Conservation (phyloP, 2,888 invertebrate species). For the Netelia inedita region DNA sequence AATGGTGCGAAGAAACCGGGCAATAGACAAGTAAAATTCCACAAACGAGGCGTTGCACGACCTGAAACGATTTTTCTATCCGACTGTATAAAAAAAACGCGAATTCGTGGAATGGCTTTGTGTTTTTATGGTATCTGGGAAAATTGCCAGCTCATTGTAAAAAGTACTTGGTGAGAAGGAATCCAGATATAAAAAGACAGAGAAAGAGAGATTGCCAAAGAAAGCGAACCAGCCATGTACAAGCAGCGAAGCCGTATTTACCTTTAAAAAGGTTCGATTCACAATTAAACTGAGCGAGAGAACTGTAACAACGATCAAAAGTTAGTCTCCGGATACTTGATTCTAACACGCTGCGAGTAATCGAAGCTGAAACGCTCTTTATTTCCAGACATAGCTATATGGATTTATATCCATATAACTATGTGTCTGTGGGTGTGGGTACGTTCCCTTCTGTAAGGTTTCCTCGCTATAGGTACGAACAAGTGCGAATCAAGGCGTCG, state of each 20-base stretch:
- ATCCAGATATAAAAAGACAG: no score
- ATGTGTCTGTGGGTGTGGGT: not conserved
- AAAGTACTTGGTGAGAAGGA: no score
- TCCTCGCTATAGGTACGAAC: constrained; percentile 17
- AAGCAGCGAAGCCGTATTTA: constrained; percentile 21
- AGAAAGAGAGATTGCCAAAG: not conserved
- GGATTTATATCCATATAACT: constrained; percentile 1
- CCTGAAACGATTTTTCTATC: no score
- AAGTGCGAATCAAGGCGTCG: constrained; percentile 45
- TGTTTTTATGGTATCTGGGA: no score
- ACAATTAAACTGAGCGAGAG: constrained; percentile 33
- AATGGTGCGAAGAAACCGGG: no score
- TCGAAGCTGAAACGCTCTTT: constrained; percentile 40
- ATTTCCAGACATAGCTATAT: constrained; percentile 18
- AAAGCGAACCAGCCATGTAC: no score
- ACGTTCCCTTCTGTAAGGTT: constrained; percentile 34
- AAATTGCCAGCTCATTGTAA: no score
- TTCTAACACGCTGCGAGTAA: constrained; percentile 39
- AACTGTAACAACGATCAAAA: constrained; percentile 41
- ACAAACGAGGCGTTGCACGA: no score
- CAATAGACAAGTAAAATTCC: no score
- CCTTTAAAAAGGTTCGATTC: constrained; percentile 30
- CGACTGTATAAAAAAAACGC: no score
- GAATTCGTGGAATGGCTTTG: no score
- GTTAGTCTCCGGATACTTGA: constrained; percentile 43